A percentile compares a stretch with the other conserved stretches of the same genome.
Conservation (phyloP, 2,797 vertebrate species). For the Epinephelus malabaricus region DNA sequence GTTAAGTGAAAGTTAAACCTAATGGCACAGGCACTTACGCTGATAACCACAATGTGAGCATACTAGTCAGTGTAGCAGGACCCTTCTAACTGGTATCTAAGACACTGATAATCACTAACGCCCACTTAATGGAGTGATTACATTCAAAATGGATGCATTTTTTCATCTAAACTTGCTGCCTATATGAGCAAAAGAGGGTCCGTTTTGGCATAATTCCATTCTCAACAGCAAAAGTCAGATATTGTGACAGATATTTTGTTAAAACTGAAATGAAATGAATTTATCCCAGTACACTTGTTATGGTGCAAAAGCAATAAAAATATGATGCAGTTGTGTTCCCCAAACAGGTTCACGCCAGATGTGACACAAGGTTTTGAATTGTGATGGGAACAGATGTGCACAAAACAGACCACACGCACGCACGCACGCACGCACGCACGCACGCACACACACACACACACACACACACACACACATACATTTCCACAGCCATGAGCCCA, state of each 20-base stretch:
- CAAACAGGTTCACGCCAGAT: conserved; percentile 56
- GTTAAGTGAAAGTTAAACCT: too few relatives aligned
- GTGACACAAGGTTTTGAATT: conserved; percentile 28
- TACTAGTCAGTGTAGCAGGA: too few relatives aligned
- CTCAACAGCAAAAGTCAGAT: neutral
- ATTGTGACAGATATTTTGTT: neutral
- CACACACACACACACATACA: conserved; percentile 27
- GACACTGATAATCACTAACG: too few relatives aligned
- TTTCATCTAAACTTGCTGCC: neutral
- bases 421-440: neutral
- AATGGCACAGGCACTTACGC: too few relatives aligned
- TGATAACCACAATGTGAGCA: too few relatives aligned
- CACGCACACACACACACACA: conserved; percentile 53
- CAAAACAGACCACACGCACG: conserved; percentile 34
- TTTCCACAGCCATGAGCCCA: conserved; percentile 4
- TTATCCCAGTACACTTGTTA: neutral
- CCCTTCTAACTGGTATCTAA: too few relatives aligned
- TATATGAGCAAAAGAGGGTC: neutral
- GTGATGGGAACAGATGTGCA: conserved; percentile 37
- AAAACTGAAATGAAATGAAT: neutral
- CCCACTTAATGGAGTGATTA: too few relatives aligned
- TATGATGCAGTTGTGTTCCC: conserved; percentile 1
- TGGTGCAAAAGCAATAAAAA: neutral
- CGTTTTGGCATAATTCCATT: neutral
- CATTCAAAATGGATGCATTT: neutral